phyloP scores from a whole-genome alignment of 2,113 vertebrate species.

The Malurus cyaneus region DNA sequence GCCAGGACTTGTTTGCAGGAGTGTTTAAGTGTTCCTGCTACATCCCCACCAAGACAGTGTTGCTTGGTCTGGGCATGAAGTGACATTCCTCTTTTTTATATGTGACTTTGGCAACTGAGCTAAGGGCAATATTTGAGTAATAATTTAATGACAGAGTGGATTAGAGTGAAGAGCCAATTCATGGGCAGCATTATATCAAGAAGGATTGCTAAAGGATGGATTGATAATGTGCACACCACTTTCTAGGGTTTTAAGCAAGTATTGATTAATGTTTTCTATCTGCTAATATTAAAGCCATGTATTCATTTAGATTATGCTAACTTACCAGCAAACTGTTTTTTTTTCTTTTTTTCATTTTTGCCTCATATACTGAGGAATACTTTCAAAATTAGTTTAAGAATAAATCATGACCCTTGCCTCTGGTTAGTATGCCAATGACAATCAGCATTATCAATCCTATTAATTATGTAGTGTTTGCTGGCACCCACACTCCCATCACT shows the following conservation, averaged over 20 bases:
- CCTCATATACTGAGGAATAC: not conserved
- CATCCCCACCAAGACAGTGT: not conserved
- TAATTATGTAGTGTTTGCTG: not conserved
- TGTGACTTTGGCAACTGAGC: not conserved
- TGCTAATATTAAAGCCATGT: conserved; percentile 11
- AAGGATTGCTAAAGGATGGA: not conserved
- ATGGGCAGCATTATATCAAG: not conserved
- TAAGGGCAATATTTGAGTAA: not conserved
- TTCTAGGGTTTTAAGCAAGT: not conserved
- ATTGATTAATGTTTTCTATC: not conserved
- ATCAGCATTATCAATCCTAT: conserved; percentile 23
- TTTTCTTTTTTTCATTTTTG: conserved; percentile 8
- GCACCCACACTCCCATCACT: not conserved
- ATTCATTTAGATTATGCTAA: not conserved
- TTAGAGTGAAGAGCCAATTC: not conserved
- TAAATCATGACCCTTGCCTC: conserved; percentile 21
- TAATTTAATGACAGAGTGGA: not conserved
- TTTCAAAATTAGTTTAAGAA: conserved; percentile 9
- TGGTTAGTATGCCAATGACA: not conserved
- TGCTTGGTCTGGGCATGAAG: not conserved
- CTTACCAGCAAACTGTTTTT: not conserved
- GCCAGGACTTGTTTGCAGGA: not conserved
- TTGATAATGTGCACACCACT: not conserved
- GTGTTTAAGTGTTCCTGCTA: not conserved
- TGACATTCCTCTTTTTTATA: not conserved